Evolutionary conservation across 2,113 vertebrate species (phyloP).

Genomic region (Oncorhynchus kisutch): DNA sequence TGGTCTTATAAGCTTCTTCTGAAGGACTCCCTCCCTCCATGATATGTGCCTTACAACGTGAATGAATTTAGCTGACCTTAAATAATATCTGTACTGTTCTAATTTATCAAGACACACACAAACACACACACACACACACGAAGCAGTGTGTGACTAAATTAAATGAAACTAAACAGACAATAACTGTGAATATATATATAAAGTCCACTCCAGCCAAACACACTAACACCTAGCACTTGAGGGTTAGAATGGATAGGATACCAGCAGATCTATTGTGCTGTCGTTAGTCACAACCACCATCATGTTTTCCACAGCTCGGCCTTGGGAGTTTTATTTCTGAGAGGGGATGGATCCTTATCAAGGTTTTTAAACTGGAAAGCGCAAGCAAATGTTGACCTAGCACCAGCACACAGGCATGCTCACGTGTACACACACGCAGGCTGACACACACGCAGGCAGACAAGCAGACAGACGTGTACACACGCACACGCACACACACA

Average conservation of each 20-base stretch:
- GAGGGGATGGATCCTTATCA: conserved; percentile 47
- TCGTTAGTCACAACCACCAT: conserved; percentile 2
- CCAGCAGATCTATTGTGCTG: not conserved
- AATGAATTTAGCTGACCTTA: conserved; percentile 30
- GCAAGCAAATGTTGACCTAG: conserved; percentile 39
- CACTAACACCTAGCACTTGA: conserved; percentile 22
- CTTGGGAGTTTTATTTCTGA: conserved; percentile 42
- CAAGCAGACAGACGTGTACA: not conserved
- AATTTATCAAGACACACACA: conserved; percentile 1
- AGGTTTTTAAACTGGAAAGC: conserved; percentile 34
- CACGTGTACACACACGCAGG: conserved; percentile 12
- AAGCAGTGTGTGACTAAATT: conserved; percentile 7
- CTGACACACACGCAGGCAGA: not conserved
- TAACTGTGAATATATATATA: conserved; percentile 51
- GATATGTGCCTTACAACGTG: conserved; percentile 56
- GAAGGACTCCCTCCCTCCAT: conserved; percentile 30
- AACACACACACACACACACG: conserved; percentile 8
- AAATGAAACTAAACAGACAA: conserved; percentile 17
- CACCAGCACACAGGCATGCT: conserved; percentile 25
- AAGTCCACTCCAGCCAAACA: conserved; percentile 14
- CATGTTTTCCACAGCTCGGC: conserved; percentile 21
- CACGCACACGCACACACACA: not conserved
- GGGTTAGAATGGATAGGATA: conserved; percentile 22
- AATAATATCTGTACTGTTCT: conserved; percentile 12
- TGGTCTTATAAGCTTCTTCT: conserved; percentile 24